These are phyloP conservation scores for Synanthedon tipuliformis DNA, from an alignment of 2,888 invertebrate genomes.

Conservation along the genomic window DNA sequence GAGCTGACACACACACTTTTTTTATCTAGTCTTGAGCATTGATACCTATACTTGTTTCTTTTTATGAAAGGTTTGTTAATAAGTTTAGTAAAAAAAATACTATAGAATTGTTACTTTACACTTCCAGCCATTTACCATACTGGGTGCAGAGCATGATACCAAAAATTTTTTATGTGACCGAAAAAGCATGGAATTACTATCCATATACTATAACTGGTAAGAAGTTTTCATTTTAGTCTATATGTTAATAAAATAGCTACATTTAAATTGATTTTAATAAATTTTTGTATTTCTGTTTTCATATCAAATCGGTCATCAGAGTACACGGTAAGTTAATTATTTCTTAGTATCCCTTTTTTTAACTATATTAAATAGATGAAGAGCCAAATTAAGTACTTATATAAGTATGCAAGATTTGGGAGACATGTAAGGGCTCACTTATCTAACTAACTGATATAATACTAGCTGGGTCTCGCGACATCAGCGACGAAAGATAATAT, in stretches of 20 bases:
- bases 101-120: too few relatives aligned
- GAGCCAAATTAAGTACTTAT: too few relatives aligned
- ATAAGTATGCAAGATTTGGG: too few relatives aligned
- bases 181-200: constrained; percentile 96
- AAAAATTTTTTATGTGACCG: constrained; percentile 91
- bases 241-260: too few relatives aligned
- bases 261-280: neutral
- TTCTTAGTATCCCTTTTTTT: too few relatives aligned
- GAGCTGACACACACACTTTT: too few relatives aligned
- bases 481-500: too few relatives aligned
- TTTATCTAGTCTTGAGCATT: neutral
- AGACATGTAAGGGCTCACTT: too few relatives aligned
- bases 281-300: neutral
- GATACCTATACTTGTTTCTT: constrained; percentile 1
- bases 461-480: too few relatives aligned
- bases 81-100: constrained; percentile 1
- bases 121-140: constrained; percentile 84
- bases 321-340: neutral
- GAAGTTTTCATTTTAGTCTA: neutral
- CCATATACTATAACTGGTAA: constrained; percentile 88
- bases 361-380: too few relatives aligned
- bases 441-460: too few relatives aligned
- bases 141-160: constrained; percentile 91
- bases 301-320: neutral
- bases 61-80: constrained; percentile 1